Base-by-base conservation (phyloP, 1,140 invertebrate species). In the Ips typographus region DNA sequence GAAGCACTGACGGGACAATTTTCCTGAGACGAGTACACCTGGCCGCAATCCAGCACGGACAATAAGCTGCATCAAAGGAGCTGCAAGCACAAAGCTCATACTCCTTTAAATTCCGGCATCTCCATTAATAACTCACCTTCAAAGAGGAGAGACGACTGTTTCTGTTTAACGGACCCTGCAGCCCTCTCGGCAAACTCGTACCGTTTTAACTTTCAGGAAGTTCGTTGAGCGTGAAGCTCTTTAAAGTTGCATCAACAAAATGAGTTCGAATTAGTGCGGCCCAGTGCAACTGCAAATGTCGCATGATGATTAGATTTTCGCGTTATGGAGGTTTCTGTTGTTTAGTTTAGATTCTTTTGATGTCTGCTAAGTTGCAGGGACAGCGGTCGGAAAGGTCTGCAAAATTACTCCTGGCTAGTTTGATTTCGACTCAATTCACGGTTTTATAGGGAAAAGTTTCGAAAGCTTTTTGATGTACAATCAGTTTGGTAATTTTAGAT, bases 241-340 rank as follows among this genome's bases (percentile, higher is more conserved):
- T 63, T 63, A 63, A 63, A 63, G 60, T 63, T 63, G 60, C 60
- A 63, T 51, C 37, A 63, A 51, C 60, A 40, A 39, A 40, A 40
- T 63, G 42, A 51, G 36, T 51, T 49, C 37, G 39, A 51, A 63
- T 51, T 63, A 63, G 2, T 60, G 37, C 37, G 58, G 8, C 36
- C 37, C 8, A 40, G 7, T 22, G 22, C 22, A 22, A 60, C 47
- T 60, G n/a, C 22, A 22, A 22, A 22, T 22, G 22, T 22, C 22
- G 22, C 22, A 22, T 22, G 22, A 22, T 22, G 61, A 53, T 22
- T 22, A 22, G 22, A 22, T 22, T 22, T 22, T 22, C 22, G 22
- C 22, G 22, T 22, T 22, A 22, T 22, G 22, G 22, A 22, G 22
- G 22, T 22, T 22, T 22, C 22, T 22, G 22, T 22, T 22, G 22